A percentile compares a stretch with the other conserved stretches of the same genome.
Evolutionary conservation across 2,888 invertebrate genomes (phyloP).

Genomic region (Mesoligia furuncula): DNA sequence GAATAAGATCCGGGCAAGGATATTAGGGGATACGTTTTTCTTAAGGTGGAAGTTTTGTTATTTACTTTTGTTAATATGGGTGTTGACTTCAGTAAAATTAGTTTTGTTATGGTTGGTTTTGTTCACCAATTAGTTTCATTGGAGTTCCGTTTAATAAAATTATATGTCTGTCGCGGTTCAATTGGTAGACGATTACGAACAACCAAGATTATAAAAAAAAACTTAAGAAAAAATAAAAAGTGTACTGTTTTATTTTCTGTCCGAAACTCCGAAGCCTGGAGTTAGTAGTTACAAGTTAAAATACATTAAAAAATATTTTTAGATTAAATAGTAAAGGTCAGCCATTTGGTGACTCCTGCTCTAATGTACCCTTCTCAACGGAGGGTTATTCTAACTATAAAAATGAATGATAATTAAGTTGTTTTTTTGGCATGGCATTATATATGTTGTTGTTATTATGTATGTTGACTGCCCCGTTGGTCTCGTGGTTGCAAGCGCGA

Average conservation of each 20-base stretch:
- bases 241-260: too few species aligned
- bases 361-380: neutral
- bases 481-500: too few species aligned
- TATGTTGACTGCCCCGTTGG: too few species aligned
- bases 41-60: constrained; percentile 59
- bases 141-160: neutral
- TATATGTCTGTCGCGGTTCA: neutral
- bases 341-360: neutral
- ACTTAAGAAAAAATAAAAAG: neutral
- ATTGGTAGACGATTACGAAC: neutral
- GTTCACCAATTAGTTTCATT: neutral
- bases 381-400: neutral
- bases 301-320: too few species aligned
- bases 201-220: neutral
- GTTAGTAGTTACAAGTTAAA: too few species aligned
- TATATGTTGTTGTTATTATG: too few species aligned
- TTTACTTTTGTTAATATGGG: constrained; percentile 43
- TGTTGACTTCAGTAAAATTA: neutral
- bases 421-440: neutral
- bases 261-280: too few species aligned
- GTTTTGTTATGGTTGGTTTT: neutral
- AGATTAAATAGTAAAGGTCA: too few species aligned
- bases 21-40: constrained; percentile 68
- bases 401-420: too few species aligned
- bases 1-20: constrained; percentile 69